Conservation (phyloP, 2,113 vertebrate species). For the Craseonycteris thonglongyai region DNA sequence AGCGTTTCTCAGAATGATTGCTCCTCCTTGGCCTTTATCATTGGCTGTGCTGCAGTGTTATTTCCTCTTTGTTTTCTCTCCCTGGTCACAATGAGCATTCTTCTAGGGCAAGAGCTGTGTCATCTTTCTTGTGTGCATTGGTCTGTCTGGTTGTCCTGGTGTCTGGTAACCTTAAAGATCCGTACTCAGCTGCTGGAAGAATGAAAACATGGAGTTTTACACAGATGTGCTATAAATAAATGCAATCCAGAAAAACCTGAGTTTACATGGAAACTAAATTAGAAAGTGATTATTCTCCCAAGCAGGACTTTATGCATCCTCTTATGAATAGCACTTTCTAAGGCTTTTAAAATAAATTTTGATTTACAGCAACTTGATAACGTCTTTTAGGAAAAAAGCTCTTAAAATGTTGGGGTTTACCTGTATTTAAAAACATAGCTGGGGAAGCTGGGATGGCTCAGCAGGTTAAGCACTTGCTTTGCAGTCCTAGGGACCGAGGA, state of each 20-base stretch:
- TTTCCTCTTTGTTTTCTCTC: background rate
- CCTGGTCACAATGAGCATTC: background rate
- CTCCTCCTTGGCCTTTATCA: background rate
- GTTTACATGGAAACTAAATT: background rate
- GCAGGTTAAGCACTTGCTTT: no score
- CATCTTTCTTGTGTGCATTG: background rate
- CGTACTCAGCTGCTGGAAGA: background rate
- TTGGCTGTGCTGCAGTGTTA: rapidly evolving
- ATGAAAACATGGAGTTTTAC: background rate
- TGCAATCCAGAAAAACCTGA: background rate
- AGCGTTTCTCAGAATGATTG: background rate
- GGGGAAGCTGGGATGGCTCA: no score
- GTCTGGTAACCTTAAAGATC: background rate
- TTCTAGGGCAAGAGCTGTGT: background rate
- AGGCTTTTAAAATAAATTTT: constrained; percentile 10
- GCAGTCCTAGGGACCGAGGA: no score
- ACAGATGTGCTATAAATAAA: background rate
- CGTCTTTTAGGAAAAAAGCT: background rate
- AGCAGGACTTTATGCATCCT: background rate
- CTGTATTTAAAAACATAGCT: background rate
- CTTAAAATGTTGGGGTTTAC: background rate
- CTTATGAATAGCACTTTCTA: background rate
- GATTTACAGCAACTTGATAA: background rate
- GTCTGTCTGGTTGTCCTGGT: background rate
- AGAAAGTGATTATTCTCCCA: background rate